phyloP scores from a whole-genome alignment of 1,140 invertebrate genomes.

The Drosophila ironensis region DNA sequence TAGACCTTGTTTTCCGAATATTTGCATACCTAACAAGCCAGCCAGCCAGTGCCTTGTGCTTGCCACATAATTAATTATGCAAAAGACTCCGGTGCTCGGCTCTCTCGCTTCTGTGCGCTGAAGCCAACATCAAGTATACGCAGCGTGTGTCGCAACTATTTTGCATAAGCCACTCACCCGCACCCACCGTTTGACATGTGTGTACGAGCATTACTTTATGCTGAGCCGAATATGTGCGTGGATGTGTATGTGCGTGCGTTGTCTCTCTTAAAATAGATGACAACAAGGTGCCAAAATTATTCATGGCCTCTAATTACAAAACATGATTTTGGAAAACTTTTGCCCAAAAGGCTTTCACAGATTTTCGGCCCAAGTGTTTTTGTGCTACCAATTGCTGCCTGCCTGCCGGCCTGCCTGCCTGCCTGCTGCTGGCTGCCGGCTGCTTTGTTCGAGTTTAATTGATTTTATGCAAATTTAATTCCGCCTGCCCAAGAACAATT shows the following conservation, averaged over 20 bases:
- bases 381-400: no score
- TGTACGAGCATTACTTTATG: background rate
- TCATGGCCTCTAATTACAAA: constrained; percentile 76
- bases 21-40: constrained; percentile 77
- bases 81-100: constrained; percentile 66
- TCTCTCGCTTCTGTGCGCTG: no score
- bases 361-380: constrained; percentile 11
- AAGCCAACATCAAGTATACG: constrained; percentile 64
- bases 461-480: constrained; percentile 77
- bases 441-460: constrained; percentile 55
- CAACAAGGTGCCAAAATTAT: constrained; percentile 77
- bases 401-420: no score
- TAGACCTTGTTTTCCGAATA: constrained; percentile 41
- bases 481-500: constrained; percentile 22
- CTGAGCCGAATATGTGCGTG: background rate
- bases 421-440: constrained; percentile 13
- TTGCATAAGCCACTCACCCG: constrained; percentile 66
- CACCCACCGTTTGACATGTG: constrained; percentile 39
- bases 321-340: constrained; percentile 71
- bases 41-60: constrained; percentile 60
- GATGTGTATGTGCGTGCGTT: constrained; percentile 26
- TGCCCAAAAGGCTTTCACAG: constrained; percentile 12
- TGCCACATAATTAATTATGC: constrained; percentile 79
- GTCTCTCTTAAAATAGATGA: constrained; percentile 65
- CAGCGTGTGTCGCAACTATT: constrained; percentile 55